Conservation (phyloP, 2,797 vertebrate genomes). For the Gymnocypris eckloni region DNA sequence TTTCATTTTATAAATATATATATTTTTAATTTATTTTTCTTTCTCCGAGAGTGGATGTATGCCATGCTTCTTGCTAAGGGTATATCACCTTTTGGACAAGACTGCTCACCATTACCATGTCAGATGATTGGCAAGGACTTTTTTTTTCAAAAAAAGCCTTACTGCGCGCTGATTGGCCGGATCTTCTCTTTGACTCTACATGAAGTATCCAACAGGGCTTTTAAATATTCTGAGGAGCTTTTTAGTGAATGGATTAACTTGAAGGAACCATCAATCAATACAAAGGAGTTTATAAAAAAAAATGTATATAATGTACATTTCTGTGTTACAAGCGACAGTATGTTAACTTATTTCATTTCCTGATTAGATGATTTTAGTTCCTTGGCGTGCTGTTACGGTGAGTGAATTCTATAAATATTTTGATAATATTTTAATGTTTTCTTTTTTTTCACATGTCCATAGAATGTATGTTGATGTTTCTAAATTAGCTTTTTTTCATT, state of each 20-base stretch:
- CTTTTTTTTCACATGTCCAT: conserved; percentile 60
- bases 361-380: conserved; percentile 72
- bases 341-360: conserved; percentile 77
- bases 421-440: conserved; percentile 66
- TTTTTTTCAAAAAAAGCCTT: conserved; percentile 52
- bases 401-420: conserved; percentile 75
- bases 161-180: conserved; percentile 57
- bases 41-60: conserved; percentile 66
- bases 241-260: conserved; percentile 55
- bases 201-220: conserved; percentile 57
- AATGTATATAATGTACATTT: conserved; percentile 83
- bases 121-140: conserved; percentile 56
- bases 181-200: conserved; percentile 58
- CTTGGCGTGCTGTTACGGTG: conserved; percentile 71
- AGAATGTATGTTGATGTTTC: conserved; percentile 58
- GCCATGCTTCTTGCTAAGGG: conserved; percentile 65
- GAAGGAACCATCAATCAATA: conserved; percentile 61
- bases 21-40: conserved; percentile 70
- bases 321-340: conserved; percentile 66
- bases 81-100: conserved; percentile 50
- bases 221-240: conserved; percentile 56
- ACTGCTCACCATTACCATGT: conserved; percentile 49
- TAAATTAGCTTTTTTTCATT: conserved; percentile 37
- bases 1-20: conserved; percentile 62
- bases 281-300: conserved; percentile 66